Evolutionary conservation across 2,797 vertebrate species (phyloP).

Genomic region (Cyclura pinguis): DNA sequence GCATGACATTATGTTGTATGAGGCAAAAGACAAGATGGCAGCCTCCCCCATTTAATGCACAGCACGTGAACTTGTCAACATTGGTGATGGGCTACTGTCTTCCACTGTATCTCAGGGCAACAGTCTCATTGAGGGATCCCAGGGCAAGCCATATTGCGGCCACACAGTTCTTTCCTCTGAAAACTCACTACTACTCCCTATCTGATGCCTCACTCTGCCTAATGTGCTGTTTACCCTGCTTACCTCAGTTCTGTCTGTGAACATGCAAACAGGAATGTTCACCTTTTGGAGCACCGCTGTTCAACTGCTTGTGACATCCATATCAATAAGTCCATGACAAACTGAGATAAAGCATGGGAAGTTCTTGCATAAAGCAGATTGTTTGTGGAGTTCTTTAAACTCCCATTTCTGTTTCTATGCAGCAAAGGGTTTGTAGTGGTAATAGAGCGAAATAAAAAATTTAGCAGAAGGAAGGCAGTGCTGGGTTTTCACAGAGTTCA

Average conservation of each 20-base stretch:
- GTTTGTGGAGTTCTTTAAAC: neutral
- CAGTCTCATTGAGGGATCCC: no score
- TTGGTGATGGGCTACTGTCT: no score
- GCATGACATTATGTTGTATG: neutral
- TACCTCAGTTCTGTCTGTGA: neutral
- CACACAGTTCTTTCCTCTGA: no score
- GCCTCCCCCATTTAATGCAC: neutral
- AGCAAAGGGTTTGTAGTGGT: neutral
- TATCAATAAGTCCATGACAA: constrained; percentile 4
- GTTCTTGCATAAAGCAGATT: constrained; percentile 25
- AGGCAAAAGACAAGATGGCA: neutral
- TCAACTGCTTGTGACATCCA: neutral
- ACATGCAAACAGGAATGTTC: neutral
- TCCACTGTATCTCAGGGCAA: no score
- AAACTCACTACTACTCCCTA: no score
- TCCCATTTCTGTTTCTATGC: neutral
- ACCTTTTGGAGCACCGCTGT: neutral
- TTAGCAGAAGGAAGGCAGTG: constrained; percentile 11
- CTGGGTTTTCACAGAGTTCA: neutral
- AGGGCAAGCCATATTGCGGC: no score
- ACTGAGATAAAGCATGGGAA: constrained; percentile 14
- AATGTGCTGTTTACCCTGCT: no score
- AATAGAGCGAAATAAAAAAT: neutral
- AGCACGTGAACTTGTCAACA: no score
- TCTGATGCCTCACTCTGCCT: no score